Evolutionary conservation across 2,797 vertebrate genomes (phyloP), one percentile per base, ranked within the genome.

Genomic region (Phrynocephalus guinanensis): DNA sequence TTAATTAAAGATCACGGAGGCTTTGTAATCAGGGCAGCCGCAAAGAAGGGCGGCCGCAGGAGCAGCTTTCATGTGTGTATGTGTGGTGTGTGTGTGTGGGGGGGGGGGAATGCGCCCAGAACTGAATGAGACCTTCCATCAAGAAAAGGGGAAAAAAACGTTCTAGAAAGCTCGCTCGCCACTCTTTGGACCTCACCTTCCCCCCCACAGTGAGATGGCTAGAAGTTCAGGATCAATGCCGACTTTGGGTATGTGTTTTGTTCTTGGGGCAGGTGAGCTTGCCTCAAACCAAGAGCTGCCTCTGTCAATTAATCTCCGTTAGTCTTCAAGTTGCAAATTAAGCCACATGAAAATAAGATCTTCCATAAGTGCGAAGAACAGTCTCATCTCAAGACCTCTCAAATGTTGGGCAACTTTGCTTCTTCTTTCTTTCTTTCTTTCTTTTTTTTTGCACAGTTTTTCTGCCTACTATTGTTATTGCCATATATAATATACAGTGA

Each of bases 11-110:
- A 95, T 94, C 93, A 96, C 86, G 33, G 38, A 93, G 95, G 90
- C 93, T 95, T 94, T 96, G 94, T 94, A 96, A 96, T 95, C 96
- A 96, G 92, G 79, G 89, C 0, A 44, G 93, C 95, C 95, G 77
- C 95, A 95, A 89, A 91, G 26, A 88, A 93, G 87, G 92, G 73
- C 89, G 92, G 73, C 89, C 77, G 63, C 28, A 7, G 63, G n/a
- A 7, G 1, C 75, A 16, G 18, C 94, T 96, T 97, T 95, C 93
- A 95, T 96, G 96, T 95, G 93, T 33, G 33, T 33, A 33, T 33
- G 33, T 33, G 33, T 2, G 1, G 33, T 33, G 33, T 33, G 33
- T 33, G 33, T 33, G 33, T 33, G 33, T 33, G 38, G 38, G 38
- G 38, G 38, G 0, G n/a, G 95, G 90, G 33, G 68, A 89, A 92